A percentile compares a stretch with the other conserved stretches of the same genome.
phyloP scores from a whole-genome alignment of 2,888 invertebrate species.

The Conomelus anceps region DNA sequence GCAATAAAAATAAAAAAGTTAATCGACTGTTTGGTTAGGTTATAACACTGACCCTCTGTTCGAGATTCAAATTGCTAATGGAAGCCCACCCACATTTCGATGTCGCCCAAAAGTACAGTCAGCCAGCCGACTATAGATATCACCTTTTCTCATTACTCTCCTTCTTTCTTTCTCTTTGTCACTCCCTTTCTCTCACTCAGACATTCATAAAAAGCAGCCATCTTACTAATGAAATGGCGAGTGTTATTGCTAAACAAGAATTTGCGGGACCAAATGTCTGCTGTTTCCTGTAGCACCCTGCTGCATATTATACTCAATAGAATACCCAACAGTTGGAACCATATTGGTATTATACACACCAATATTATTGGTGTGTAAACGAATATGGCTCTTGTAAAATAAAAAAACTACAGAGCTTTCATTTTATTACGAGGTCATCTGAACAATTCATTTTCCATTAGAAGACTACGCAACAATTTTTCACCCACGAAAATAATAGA shows the following conservation, averaged over 20 bases:
- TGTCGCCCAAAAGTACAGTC: neutral
- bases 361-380: neutral
- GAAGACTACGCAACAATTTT: too few species aligned
- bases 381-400: neutral
- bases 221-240: neutral
- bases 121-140: neutral
- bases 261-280: neutral
- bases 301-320: neutral
- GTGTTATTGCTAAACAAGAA: neutral
- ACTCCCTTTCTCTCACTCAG: neutral
- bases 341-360: neutral
- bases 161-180: neutral
- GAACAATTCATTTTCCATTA: too few species aligned
- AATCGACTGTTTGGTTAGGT: neutral
- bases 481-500: too few species aligned
- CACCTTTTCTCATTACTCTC: neutral
- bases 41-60: neutral
- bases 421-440: neutral
- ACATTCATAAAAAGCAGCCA: neutral
- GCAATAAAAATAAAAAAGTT: neutral
- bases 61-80: neutral
- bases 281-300: neutral
- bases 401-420: neutral
- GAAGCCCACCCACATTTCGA: neutral
- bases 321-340: neutral